Base-by-base conservation (phyloP, 2,113 vertebrate genomes). In the Meles meles region DNA sequence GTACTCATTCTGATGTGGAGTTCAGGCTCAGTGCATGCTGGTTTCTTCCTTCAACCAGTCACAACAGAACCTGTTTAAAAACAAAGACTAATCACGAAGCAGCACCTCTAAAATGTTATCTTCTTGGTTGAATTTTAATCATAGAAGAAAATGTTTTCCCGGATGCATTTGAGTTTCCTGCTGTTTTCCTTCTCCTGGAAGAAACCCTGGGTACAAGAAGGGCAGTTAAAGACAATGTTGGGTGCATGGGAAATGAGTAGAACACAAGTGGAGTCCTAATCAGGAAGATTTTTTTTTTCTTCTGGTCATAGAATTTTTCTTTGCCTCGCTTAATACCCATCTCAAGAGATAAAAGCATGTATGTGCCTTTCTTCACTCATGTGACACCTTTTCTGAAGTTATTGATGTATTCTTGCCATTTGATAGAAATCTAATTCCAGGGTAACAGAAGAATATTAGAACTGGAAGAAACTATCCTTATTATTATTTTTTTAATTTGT, bases 361-460 rank as follows among this genome's bases (percentile, higher is more conserved):
- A 20, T n/a, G 17, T 47, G 11, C 61, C 44, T 76, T 81, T 92
- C 47, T 61, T 31, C 42, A 88, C 14, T 27, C 34, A 89, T 0
- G 0, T 42, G 47, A 42, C 29, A 90, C 25, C 27, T 47, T 65
- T 95, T 92, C 90, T 81, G 18, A 90, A 90, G 18, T 44, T 20
- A 44, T 3, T 90, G 31, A 42, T 34, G n/a, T 61, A 63, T 7
- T 69, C 14, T 31, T 83, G 42, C 61, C 69, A 8, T 67, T 86
- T 83, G 34, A 76, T 42, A 95, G 49, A 90, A 90, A 74, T 84
- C 57, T 90, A 74, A 96, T 74, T 87, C 61, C 13, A 59, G 52
- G 21, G 59, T 15, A 47, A 90, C 95, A 82, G 44, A 42, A 92
- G 69, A 84, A 37, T 42, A 59, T 82, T 18, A 85, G 47, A 52